These are phyloP conservation scores for Erpobdella octoculata DNA, from an alignment of 2,888 invertebrate genomes.

Conservation along the genomic window DNA sequence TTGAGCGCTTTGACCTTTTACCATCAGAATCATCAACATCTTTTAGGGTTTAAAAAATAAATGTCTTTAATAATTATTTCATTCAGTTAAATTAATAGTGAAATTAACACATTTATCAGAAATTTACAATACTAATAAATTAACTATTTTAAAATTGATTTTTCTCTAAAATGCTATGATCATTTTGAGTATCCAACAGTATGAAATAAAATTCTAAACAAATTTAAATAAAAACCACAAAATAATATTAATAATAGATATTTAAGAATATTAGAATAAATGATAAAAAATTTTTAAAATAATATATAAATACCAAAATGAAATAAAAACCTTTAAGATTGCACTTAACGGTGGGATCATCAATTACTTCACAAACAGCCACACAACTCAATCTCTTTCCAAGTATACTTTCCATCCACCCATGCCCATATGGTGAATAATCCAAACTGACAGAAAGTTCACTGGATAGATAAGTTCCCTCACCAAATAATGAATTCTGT, in stretches of 20 bases:
- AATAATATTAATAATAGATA: too few relatives aligned
- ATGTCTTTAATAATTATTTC: too few relatives aligned
- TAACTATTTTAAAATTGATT: too few relatives aligned
- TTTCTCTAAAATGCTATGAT: too few relatives aligned
- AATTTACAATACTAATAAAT: too few relatives aligned
- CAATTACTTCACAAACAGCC: slow-evolving; percentile 71
- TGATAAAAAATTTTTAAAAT: too few relatives aligned
- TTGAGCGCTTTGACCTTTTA: neutral
- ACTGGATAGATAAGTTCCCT: slow-evolving; percentile 68
- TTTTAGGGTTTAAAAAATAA: neutral
- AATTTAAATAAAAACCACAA: too few relatives aligned
- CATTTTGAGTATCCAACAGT: too few relatives aligned
- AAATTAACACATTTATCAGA: too few relatives aligned
- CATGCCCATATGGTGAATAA: slow-evolving; percentile 65
- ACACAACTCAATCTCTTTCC: slow-evolving; percentile 68
- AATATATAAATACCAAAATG: neutral
- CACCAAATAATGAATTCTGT: slow-evolving; percentile 63
- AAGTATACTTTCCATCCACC: slow-evolving; percentile 68
- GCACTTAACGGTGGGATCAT: slow-evolving; percentile 60
- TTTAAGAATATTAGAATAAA: too few relatives aligned
- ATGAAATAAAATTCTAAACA: too few relatives aligned
- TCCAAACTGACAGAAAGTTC: slow-evolving; percentile 66
- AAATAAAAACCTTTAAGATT: slow-evolving; percentile 41
- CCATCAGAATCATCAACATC: neutral
- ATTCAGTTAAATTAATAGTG: too few relatives aligned